Percentiles rank a stretch among this genome's conserved stretches.
phyloP scores from a whole-genome alignment of 2,888 invertebrate species.

The Cerastis leucographa region DNA sequence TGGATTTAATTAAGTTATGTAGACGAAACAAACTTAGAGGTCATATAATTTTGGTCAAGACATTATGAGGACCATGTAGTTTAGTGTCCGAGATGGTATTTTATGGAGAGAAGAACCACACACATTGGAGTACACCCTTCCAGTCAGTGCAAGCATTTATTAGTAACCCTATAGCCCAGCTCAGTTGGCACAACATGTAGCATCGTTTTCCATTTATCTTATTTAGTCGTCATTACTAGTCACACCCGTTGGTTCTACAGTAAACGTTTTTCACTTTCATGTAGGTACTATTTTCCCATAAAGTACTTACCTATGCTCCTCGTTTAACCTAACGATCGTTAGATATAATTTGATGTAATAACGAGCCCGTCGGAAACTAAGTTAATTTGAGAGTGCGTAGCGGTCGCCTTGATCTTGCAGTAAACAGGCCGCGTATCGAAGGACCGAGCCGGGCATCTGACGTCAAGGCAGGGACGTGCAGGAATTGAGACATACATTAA shows the following conservation, averaged over 20 bases:
- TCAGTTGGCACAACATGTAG: background rate
- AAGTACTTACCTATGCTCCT: background rate
- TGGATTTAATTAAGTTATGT: too few species aligned
- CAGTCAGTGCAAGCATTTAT: background rate
- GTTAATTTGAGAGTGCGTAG: constrained; percentile 4
- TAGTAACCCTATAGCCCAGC: background rate
- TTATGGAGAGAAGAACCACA: background rate
- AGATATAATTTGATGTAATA: constrained; percentile 19
- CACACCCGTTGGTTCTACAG: background rate
- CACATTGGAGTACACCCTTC: background rate
- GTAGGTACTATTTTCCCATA: background rate
- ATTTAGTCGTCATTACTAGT: background rate
- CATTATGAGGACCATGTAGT: background rate
- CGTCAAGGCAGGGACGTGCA: constrained; percentile 1
- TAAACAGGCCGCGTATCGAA: constrained; percentile 37
- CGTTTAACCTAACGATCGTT: background rate
- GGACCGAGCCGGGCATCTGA: constrained; percentile 10
- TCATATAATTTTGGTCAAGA: background rate
- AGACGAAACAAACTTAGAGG: background rate
- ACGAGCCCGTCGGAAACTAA: background rate
- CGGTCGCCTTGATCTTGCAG: constrained; percentile 23
- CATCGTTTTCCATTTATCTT: background rate
- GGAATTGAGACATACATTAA: constrained; percentile 1
- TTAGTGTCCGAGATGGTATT: background rate
- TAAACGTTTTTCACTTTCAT: background rate